These are phyloP conservation scores for Mus pahari DNA, from an alignment of 2,113 vertebrate genomes.

Conservation along the genomic window DNA sequence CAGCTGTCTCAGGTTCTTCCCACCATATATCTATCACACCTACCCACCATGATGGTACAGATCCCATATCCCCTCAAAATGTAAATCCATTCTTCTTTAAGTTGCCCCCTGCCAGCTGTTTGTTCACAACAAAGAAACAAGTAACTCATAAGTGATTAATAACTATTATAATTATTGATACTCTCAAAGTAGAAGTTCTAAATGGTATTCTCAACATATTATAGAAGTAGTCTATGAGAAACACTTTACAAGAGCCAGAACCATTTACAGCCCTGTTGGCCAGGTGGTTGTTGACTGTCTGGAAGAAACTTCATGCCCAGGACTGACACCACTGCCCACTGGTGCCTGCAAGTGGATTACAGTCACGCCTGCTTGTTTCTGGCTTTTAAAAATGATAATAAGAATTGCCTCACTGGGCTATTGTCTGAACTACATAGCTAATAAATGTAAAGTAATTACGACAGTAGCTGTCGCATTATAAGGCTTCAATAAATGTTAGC, in stretches of 20 bases:
- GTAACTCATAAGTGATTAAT: not conserved
- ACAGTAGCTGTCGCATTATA: slow-evolving; percentile 61
- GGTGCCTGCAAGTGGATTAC: not conserved
- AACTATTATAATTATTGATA: not conserved
- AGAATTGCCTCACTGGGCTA: slow-evolving; percentile 49
- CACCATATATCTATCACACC: too few species aligned
- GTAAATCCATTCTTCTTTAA: not conserved
- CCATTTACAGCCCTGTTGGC: too few species aligned
- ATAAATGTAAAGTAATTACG: slow-evolving; percentile 75
- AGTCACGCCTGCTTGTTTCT: not conserved
- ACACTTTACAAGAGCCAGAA: not conserved
- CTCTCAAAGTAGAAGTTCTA: not conserved
- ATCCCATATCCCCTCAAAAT: not conserved
- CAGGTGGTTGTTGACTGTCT: not conserved
- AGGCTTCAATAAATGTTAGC: slow-evolving; percentile 77
- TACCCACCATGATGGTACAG: not conserved
- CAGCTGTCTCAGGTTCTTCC: not conserved
- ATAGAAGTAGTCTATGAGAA: not conserved
- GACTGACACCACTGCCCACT: not conserved
- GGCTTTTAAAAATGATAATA: slow-evolving; percentile 49
- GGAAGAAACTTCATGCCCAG: not conserved
- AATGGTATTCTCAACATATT: not conserved
- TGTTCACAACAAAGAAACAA: not conserved
- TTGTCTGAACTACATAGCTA: slow-evolving; percentile 58
- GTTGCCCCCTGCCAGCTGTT: not conserved